Conservation (phyloP, 2,888 invertebrate species). For the Calameuta filiformis region DNA sequence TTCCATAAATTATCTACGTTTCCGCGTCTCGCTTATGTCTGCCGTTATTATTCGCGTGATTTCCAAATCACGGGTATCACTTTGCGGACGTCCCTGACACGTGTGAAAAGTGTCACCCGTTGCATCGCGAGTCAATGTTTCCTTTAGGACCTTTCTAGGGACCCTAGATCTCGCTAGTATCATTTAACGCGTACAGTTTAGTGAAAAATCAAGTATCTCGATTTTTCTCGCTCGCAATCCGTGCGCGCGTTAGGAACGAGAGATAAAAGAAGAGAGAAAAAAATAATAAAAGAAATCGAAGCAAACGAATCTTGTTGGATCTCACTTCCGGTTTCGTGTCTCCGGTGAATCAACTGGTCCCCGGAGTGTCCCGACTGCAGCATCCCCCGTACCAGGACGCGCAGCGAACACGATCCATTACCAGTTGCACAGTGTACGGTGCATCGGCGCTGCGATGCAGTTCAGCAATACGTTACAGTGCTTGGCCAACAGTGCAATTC, state of each 20-base stretch:
- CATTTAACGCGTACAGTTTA: background rate
- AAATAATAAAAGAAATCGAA: too few relatives aligned
- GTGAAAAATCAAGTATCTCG: too few relatives aligned
- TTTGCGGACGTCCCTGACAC: too few relatives aligned
- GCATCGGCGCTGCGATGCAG: background rate
- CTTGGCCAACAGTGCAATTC: background rate
- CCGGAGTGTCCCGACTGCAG: background rate
- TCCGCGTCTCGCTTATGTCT: too few relatives aligned
- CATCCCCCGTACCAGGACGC: background rate
- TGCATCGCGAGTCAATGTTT: background rate
- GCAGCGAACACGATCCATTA: background rate
- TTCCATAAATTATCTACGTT: too few relatives aligned
- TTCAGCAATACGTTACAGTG: background rate
- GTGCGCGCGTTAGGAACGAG: background rate
- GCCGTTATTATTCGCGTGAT: too few relatives aligned
- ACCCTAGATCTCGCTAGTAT: background rate
- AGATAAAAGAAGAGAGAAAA: background rate
- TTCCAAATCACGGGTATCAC: too few relatives aligned
- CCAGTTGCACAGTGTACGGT: background rate
- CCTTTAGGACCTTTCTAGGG: background rate
- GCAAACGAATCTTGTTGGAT: background rate
- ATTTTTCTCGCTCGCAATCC: background rate
- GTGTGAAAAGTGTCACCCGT: background rate
- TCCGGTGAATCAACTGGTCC: background rate
- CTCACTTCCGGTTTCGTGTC: background rate